These are phyloP conservation scores for Capitella teleta DNA, from an alignment of 1,140 invertebrate species.

Conservation along the genomic window DNA sequence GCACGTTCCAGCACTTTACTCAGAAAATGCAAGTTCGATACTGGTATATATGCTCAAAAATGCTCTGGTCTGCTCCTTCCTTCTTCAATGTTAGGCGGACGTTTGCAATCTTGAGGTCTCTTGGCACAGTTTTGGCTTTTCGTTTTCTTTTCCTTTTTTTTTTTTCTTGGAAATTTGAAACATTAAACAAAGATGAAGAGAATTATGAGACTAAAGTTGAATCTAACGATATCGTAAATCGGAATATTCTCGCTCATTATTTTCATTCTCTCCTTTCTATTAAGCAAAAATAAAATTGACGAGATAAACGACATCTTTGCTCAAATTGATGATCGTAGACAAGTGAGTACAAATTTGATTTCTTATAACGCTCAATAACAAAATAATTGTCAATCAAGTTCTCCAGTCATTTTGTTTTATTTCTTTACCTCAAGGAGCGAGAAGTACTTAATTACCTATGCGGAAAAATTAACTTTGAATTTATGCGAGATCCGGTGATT, in stretches of 20 bases:
- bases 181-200: no score
- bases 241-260: no score
- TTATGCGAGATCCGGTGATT: slow-evolving; percentile 93
- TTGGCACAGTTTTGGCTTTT: neutral
- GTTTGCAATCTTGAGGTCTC: no score
- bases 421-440: slow-evolving; percentile 55
- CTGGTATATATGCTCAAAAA: no score
- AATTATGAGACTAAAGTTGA: no score
- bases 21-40: no score
- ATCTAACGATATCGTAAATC: no score
- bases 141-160: neutral
- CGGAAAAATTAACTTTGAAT: slow-evolving; percentile 98
- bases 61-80: no score
- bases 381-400: neutral
- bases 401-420: neutral
- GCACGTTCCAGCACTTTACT: no score
- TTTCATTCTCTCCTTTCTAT: no score
- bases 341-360: slow-evolving; percentile 51
- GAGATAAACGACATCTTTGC: slow-evolving; percentile 81
- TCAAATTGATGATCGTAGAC: slow-evolving; percentile 83
- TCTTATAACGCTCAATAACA: neutral
- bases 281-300: slow-evolving; percentile 28
- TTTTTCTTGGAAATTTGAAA: no score
- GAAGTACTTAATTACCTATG: slow-evolving; percentile 97
- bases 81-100: no score